Percentiles rank a stretch among this genome's conserved stretches.
Conservation (phyloP, 2,797 vertebrate genomes). For the Amblyopsis hoosieri region DNA sequence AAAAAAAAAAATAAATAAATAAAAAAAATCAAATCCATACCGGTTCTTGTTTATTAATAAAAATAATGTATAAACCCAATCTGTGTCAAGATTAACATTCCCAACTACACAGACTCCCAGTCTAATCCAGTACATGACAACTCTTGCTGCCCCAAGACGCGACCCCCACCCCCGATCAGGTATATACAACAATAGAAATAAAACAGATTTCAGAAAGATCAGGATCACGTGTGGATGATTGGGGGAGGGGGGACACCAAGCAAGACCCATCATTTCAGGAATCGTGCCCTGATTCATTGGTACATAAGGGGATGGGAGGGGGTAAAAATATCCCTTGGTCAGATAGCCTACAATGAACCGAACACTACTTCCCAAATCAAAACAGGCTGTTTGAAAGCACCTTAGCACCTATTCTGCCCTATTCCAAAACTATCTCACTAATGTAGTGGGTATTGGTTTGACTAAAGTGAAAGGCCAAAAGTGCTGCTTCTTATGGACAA, state of each 20-base stretch:
- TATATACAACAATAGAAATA: conserved; percentile 56
- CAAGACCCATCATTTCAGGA: conserved; percentile 12
- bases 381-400: conserved; percentile 36
- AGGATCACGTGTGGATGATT: conserved; percentile 66
- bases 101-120: conserved; percentile 56
- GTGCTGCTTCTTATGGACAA: conserved; percentile 32
- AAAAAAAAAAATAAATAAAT: too few species aligned
- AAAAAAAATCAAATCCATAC: too few species aligned
- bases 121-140: conserved; percentile 18
- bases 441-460: conserved; percentile 64
- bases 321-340: conserved; percentile 1
- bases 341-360: conserved; percentile 12
- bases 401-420: conserved; percentile 5
- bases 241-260: conserved; percentile 26
- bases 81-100: conserved; percentile 13
- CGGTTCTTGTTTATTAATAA: conserved; percentile 9
- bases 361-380: conserved; percentile 16
- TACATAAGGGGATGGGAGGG: conserved; percentile 6
- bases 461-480: conserved; percentile 33
- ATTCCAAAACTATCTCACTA: conserved; percentile 61
- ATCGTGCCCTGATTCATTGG: conserved; percentile 8
- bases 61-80: background rate
- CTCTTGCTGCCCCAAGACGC: background rate
- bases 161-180: conserved; percentile 14
- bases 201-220: conserved; percentile 67